Evolutionary conservation across 2,888 invertebrate species (phyloP), one percentile per base, ranked within the genome.

Genomic region (Drosophila picticornis): DNA sequence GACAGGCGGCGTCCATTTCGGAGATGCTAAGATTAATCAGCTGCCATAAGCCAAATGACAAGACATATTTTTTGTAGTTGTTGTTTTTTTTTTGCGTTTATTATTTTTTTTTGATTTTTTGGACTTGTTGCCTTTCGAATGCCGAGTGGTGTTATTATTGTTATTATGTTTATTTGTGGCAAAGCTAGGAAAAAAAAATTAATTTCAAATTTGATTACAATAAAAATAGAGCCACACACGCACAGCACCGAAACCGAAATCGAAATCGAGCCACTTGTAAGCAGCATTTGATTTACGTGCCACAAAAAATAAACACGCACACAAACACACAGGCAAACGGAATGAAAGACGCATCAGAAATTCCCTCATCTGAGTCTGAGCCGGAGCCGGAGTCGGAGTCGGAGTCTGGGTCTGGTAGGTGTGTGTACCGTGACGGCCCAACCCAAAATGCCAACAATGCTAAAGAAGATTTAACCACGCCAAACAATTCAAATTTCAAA

Each of bases 1-100:
- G 83, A 88, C 83, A 85, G 77, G 82, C 72, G 82, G 82, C 74
- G 72, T 80, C 72, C 76, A 72, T 66, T 80, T 80, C 72, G 80
- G 81, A 86, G 86, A 83, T 83, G 84, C 80, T 82, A 83, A 87
- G 86, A 87, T 87, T 89, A 89, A 87, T 87, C 89, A 89, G 89
- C 86, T 87, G 89, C 85, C 84, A 87, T 87, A 85, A 84, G 83
- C 83, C 88, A 87, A 87, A 87, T 89, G 86, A 89, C 87, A 87
- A 77, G 87, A 81, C 89, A 89, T 78, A 89, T 83, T 84, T 81
- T 70, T 29, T 57, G 29, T 31, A 27, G 32, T 32, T 36, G 32
- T 32, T 36, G n/a, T 34, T 29, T 11, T 19, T 16, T 48, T 9
- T 43, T 32, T 29, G 6, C 34, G 34, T 13, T 13, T 34, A n/a